Percentiles rank a stretch among this genome's conserved stretches.
Evolutionary conservation across 2,888 invertebrate species (phyloP).

Genomic region (Hetaerina titia): DNA sequence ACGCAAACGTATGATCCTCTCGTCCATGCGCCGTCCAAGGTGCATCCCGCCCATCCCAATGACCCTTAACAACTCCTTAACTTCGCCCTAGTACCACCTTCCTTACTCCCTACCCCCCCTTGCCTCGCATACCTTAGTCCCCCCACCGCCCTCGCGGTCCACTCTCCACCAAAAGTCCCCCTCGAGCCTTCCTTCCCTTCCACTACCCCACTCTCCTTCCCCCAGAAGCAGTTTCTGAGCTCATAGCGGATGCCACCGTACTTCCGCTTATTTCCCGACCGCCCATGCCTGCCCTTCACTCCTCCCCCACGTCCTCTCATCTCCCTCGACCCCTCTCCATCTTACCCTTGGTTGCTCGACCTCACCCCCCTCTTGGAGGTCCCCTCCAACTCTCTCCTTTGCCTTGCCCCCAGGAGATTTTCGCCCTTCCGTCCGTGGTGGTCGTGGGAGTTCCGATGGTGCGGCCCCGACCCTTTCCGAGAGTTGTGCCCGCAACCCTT

Average conservation of each 20-base stretch:
- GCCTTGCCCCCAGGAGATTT: background rate
- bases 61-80: background rate
- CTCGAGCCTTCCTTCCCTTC: background rate
- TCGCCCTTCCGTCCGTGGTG: background rate
- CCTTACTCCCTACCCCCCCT: background rate
- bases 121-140: background rate
- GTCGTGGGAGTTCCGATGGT: too few relatives aligned
- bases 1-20: background rate
- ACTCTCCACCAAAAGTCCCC: background rate
- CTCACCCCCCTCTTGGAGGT: background rate
- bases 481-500: background rate
- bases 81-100: background rate
- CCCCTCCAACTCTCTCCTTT: background rate
- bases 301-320: background rate
- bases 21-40: background rate
- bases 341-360: too few relatives aligned
- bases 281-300: background rate
- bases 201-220: background rate
- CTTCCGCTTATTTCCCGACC: conserved; percentile 39
- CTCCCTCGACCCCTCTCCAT: background rate
- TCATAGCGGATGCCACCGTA: conserved; percentile 48
- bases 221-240: background rate
- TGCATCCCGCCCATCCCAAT: background rate
- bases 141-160: background rate
- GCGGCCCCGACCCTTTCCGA: too few relatives aligned